These are phyloP conservation scores for Acanthochromis polyacanthus DNA, from an alignment of 2,113 vertebrate species.

Conservation along the genomic window DNA sequence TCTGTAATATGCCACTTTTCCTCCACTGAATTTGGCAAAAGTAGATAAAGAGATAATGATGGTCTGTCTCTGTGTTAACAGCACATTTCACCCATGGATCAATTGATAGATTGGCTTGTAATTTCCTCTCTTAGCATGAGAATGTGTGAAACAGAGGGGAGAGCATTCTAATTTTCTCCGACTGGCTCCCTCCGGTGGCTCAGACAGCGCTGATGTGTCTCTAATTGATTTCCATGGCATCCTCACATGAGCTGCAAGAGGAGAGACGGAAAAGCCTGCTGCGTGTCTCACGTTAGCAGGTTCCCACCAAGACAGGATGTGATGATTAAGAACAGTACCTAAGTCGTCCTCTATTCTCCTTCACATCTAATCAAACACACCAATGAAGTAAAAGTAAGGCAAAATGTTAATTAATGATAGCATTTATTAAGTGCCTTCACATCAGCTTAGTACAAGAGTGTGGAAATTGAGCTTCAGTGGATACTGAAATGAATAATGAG, in stretches of 20 bases:
- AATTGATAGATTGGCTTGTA: slow-evolving; percentile 63
- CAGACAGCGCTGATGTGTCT: slow-evolving; percentile 60
- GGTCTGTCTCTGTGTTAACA: slow-evolving; percentile 52
- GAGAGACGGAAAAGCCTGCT: background rate
- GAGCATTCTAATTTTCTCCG: slow-evolving; percentile 64
- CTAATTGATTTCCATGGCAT: slow-evolving; percentile 72
- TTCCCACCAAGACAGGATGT: slow-evolving; percentile 20
- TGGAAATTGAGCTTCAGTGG: slow-evolving; percentile 43
- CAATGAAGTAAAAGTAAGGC: slow-evolving; percentile 19
- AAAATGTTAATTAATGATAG: slow-evolving; percentile 32
- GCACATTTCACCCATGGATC: slow-evolving; percentile 57
- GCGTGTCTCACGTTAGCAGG: slow-evolving; percentile 15
- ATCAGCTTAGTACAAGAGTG: slow-evolving; percentile 41
- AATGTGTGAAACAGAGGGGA: slow-evolving; percentile 54
- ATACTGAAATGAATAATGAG: slow-evolving; percentile 41
- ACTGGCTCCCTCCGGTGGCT: slow-evolving; percentile 59
- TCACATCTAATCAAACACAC: slow-evolving; percentile 43
- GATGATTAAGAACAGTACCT: slow-evolving; percentile 7
- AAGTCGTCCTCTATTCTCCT: slow-evolving; percentile 34
- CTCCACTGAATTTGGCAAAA: slow-evolving; percentile 43
- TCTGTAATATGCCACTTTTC: slow-evolving; percentile 10
- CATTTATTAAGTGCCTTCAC: slow-evolving; percentile 21
- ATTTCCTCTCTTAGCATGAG: slow-evolving; percentile 61
- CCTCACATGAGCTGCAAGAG: slow-evolving; percentile 34
- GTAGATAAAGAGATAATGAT: slow-evolving; percentile 64